Conservation (phyloP, 2,113 vertebrate species). For the Chaetorhynchus papuensis region DNA sequence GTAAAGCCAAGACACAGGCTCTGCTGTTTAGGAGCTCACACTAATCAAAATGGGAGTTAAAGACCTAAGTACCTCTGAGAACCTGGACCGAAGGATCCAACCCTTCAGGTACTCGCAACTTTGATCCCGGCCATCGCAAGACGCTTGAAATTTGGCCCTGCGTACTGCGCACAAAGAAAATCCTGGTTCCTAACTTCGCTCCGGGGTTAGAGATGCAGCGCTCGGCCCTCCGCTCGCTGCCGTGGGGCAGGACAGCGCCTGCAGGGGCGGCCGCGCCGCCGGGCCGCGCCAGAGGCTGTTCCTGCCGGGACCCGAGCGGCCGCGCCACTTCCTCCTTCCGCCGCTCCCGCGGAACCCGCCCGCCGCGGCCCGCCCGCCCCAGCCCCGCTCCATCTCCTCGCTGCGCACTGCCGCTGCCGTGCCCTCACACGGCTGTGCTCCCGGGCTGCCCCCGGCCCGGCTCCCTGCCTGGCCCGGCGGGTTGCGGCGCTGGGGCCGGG, state of each 20-base stretch:
- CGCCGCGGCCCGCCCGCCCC: background rate
- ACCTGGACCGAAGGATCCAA: background rate
- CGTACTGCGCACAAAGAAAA: background rate
- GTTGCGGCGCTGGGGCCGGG: background rate
- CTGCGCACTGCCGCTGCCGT: background rate
- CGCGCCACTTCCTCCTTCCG: conserved; percentile 27
- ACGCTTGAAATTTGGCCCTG: background rate
- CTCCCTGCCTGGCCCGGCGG: background rate
- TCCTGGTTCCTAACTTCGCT: background rate
- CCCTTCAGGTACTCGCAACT: background rate
- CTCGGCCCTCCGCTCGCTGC: background rate
- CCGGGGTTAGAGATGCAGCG: background rate
- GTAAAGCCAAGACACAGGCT: background rate
- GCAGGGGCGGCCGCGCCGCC: background rate
- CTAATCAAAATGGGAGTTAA: background rate
- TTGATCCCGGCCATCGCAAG: background rate
- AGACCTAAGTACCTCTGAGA: background rate
- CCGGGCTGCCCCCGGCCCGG: too few relatives aligned
- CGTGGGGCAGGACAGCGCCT: rapidly evolving
- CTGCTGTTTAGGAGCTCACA: background rate
- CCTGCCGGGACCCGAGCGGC: rapidly evolving
- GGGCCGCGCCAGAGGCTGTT: background rate
- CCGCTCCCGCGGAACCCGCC: background rate
- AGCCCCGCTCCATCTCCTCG: background rate
- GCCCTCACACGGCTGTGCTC: background rate